Percentiles rank a stretch among this genome's conserved stretches.
Conservation (phyloP, 2,888 invertebrate genomes). For the Chironomus tentans region DNA sequence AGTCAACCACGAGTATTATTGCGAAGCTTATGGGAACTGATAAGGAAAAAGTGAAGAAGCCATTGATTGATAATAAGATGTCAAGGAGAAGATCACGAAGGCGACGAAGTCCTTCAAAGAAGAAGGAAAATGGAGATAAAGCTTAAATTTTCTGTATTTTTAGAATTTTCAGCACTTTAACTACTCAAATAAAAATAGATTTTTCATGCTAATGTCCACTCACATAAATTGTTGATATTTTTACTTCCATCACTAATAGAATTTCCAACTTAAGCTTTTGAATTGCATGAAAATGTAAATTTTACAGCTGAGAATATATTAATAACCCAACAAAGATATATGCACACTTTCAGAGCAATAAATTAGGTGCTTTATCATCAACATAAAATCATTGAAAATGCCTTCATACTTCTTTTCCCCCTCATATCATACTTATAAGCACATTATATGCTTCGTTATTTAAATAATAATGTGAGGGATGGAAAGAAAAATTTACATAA, state of each 20-base stretch:
- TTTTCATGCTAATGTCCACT: no score
- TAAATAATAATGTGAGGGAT: no score
- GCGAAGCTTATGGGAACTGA: constrained; percentile 22
- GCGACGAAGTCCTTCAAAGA: constrained; percentile 10
- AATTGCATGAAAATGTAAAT: not conserved
- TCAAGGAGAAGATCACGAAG: not conserved
- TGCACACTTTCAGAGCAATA: no score
- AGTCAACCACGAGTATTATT: constrained; percentile 22
- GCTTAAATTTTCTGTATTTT: not conserved
- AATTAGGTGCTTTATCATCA: no score
- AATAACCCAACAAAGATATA: not conserved
- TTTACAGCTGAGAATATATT: not conserved
- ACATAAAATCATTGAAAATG: no score
- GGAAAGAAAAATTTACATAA: no score
- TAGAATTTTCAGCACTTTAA: no score
- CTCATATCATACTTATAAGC: no score
- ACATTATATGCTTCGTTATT: no score
- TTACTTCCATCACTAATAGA: no score
- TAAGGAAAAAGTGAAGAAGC: constrained; percentile 11
- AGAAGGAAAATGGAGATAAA: not conserved
- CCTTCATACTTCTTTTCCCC: no score
- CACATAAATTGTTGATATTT: not conserved
- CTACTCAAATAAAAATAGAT: no score
- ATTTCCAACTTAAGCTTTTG: not conserved
- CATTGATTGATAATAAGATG: not conserved